Percentiles rank a stretch among this genome's conserved stretches.
Evolutionary conservation across 2,888 invertebrate species (phyloP).

Genomic region (Eristalinus aeneus): DNA sequence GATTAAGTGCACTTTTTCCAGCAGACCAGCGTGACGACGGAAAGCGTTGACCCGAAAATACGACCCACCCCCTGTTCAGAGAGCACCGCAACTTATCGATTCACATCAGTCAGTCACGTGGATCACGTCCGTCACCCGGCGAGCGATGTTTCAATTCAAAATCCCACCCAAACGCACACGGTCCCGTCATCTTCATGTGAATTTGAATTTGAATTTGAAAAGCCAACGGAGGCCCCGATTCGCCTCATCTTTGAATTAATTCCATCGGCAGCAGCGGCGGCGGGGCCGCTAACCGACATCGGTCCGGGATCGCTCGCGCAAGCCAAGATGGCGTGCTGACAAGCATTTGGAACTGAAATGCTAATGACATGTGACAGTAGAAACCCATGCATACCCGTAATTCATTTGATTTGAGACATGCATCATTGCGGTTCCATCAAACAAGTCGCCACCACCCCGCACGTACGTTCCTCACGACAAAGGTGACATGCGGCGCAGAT

Average conservation of each 20-base stretch:
- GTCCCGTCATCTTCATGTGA: conserved; percentile 1
- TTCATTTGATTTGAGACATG: conserved; percentile 47
- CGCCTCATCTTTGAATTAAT: conserved; percentile 39
- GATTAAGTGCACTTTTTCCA: no score
- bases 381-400: conserved; percentile 38
- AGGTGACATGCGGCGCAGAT: conserved; percentile 49
- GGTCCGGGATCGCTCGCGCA: conserved; percentile 11
- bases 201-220: conserved; percentile 18
- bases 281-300: neutral
- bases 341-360: conserved; percentile 50
- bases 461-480: conserved; percentile 55
- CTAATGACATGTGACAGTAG: conserved; percentile 30
- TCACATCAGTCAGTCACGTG: neutral
- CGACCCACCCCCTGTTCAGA: neutral
- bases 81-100: neutral
- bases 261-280: neutral
- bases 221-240: conserved; percentile 7
- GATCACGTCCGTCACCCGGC: neutral
- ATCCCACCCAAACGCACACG: neutral
- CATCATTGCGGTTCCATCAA: conserved; percentile 62
- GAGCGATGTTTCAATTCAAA: neutral
- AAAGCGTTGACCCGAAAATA: neutral
- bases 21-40: no score
- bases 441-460: conserved; percentile 51
- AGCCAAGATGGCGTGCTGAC: conserved; percentile 22